Conservation (phyloP, 2,797 vertebrate species). For the Aulostomus chinensis region DNA sequence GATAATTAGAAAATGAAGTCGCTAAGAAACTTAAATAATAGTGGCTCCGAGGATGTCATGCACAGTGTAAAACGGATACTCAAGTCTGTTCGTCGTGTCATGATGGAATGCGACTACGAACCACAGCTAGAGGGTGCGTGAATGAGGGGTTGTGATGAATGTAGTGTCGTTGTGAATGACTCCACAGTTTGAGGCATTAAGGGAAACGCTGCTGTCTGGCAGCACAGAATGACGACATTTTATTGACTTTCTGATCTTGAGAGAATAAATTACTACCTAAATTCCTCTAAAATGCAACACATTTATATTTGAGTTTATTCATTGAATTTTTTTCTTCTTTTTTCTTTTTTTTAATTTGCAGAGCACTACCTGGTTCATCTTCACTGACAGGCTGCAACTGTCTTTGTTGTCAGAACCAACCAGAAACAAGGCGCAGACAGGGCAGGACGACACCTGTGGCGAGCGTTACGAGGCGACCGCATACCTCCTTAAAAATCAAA, state of each 20-base stretch:
- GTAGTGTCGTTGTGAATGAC: constrained; percentile 37
- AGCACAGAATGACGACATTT: too few species aligned
- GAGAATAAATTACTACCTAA: too few species aligned
- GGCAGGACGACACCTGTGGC: constrained; percentile 22
- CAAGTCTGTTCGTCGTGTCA: constrained; percentile 47
- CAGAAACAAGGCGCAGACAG: constrained; percentile 12
- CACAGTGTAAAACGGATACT: constrained; percentile 61
- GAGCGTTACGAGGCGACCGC: constrained; percentile 43
- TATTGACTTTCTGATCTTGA: too few species aligned
- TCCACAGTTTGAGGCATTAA: constrained; percentile 35
- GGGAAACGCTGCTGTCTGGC: background rate
- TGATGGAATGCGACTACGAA: constrained; percentile 67
- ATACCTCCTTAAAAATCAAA: constrained; percentile 52
- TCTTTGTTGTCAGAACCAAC: too few species aligned
- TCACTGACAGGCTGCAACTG: too few species aligned
- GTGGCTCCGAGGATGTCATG: constrained; percentile 66
- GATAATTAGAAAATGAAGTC: constrained; percentile 49
- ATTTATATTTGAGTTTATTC: constrained; percentile 1
- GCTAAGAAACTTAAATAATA: constrained; percentile 68
- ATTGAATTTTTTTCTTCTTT: background rate
- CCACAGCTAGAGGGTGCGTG: constrained; percentile 44
- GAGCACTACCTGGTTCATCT: too few species aligned
- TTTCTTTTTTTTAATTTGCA: too few species aligned
- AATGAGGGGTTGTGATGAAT: constrained; percentile 40
- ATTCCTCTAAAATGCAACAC: constrained; percentile 1